phyloP scores from a whole-genome alignment of 1,140 invertebrate genomes.

The Diuraphis noxia region DNA sequence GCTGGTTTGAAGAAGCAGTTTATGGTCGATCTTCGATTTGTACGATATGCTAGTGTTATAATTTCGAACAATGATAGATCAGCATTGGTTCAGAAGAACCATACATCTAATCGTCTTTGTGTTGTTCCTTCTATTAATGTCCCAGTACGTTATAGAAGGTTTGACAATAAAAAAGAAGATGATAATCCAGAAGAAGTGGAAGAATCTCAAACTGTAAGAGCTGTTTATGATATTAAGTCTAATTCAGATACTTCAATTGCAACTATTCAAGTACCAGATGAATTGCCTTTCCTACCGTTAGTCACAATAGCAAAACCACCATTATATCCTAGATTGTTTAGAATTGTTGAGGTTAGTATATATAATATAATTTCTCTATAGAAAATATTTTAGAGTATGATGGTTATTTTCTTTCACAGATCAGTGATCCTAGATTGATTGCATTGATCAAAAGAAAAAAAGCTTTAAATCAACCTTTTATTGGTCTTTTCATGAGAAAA shows the following conservation, averaged over 20 bases:
- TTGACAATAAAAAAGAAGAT: slow-evolving; percentile 35
- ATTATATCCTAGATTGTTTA: slow-evolving; percentile 34
- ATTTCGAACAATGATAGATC: slow-evolving; percentile 11
- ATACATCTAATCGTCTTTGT: neutral
- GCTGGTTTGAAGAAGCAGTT: neutral
- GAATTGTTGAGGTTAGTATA: slow-evolving; percentile 33
- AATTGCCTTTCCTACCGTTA: slow-evolving; percentile 20
- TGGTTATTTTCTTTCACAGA: slow-evolving; percentile 64
- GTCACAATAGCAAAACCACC: slow-evolving; percentile 19
- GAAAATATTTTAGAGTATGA: neutral
- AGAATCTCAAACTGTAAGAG: slow-evolving; percentile 25
- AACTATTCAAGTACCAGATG: slow-evolving; percentile 26
- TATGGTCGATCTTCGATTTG: neutral
- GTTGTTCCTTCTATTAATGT: neutral
- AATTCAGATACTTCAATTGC: slow-evolving; percentile 34
- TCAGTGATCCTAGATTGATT: slow-evolving; percentile 85
- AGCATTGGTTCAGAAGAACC: neutral
- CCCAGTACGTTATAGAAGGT: slow-evolving; percentile 28
- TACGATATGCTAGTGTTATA: neutral
- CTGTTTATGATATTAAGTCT: neutral
- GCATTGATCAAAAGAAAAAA: slow-evolving; percentile 92
- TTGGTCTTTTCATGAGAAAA: slow-evolving; percentile 95
- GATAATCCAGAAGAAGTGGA: neutral
- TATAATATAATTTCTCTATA: neutral
- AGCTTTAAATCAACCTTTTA: slow-evolving; percentile 94